phyloP scores from a whole-genome alignment of 2,113 vertebrate species.

The Spilogale gracilis region DNA sequence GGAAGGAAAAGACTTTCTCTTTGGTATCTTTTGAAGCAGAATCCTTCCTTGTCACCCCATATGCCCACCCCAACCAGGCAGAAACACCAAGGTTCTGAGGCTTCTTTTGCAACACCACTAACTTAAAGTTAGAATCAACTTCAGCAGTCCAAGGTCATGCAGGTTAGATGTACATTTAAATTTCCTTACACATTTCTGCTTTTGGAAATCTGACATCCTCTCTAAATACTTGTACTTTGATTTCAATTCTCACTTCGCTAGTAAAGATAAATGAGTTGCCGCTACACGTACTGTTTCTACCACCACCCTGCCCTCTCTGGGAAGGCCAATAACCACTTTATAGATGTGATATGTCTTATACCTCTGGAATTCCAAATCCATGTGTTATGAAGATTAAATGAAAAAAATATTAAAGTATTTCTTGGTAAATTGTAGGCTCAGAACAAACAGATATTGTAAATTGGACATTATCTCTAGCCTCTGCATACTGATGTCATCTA shows the following conservation, averaged over 20 bases:
- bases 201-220: slow-evolving; percentile 23
- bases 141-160: background rate
- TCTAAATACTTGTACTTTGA: background rate
- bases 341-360: background rate
- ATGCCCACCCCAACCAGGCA: background rate
- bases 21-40: background rate
- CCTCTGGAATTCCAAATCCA: background rate
- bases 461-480: background rate
- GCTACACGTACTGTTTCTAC: background rate
- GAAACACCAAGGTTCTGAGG: background rate
- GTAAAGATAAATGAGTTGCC: background rate
- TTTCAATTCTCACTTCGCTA: slow-evolving; percentile 27
- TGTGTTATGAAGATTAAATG: background rate
- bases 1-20: background rate
- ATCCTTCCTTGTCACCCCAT: background rate
- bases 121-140: background rate
- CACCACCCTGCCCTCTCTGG: background rate
- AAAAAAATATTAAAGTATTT: background rate
- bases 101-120: background rate
- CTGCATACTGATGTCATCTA: background rate
- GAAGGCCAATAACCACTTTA: background rate
- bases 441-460: background rate
- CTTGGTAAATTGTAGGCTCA: background rate
- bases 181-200: background rate
- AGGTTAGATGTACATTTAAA: background rate